Base-by-base conservation (phyloP, 2,888 invertebrate species). In the Drosophila paucipuncta region DNA sequence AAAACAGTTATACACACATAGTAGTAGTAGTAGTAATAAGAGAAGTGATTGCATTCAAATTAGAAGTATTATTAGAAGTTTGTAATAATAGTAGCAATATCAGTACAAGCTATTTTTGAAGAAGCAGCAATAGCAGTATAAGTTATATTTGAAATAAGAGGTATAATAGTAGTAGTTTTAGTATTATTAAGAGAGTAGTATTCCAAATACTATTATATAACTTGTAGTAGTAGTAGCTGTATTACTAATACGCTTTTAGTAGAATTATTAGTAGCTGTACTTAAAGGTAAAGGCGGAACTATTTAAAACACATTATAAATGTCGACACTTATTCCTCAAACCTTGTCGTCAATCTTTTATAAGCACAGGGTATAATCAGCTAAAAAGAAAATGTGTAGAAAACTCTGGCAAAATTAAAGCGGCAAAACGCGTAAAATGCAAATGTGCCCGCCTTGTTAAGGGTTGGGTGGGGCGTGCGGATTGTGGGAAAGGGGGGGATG, bases 381-480 rank as follows among this genome's bases (percentile, higher is more conserved):
- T 52, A 61, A 53, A 52, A 69, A 66, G 53, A 69, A 75, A 67
- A 76, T 74, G 63, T 62, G 60, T 61, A 35, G 73, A 79, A 80
- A 76, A 70, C 73, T 73, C 63, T 68, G 67, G 66, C 43, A 75
- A 81, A 85, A 88, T 79, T 90, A 89, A 89, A 88, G 83, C 84
- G 65, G 73, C 76, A 91, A 87, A 91, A 80, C 89, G 83, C 85
- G 78, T 80, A 78, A 91, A 89, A 90, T 91, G 91, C 89, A 91
- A 88, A 88, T 90, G 65, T 79, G 81, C 76, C 73, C 71, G 52
- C 47, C 68, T 73, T 74, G 63, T 63, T 68, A 61, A 73, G 70
- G 69, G 66, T 66, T 76, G 28, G 18, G 37, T 11, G 41, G 50
- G 58, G 43, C 6, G 0, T 47, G 49, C 13, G 43, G 39, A n/a